phyloP scores from a whole-genome alignment of 2,113 vertebrate species.

The Girardinichthys multiradiatus region DNA sequence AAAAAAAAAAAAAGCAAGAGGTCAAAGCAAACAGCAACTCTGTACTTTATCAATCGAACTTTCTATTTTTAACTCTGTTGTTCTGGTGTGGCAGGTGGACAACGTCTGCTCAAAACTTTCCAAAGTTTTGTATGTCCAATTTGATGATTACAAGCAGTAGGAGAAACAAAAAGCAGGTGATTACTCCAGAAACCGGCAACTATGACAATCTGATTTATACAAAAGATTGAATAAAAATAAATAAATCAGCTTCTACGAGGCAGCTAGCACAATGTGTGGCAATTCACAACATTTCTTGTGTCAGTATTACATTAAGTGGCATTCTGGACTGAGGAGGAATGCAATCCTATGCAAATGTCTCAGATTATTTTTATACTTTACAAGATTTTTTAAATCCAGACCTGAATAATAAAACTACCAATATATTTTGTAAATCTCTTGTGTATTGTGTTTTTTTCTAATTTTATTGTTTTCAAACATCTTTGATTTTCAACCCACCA shows the following conservation, averaged over 20 bases:
- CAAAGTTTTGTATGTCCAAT: not conserved
- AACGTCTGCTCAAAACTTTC: not conserved
- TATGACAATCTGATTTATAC: not conserved
- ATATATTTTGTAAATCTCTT: not conserved
- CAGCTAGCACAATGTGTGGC: not conserved
- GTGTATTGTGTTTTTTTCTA: too few relatives aligned
- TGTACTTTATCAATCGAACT: constrained; percentile 2
- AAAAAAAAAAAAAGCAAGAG: not conserved
- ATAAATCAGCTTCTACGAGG: not conserved
- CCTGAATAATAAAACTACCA: too few relatives aligned
- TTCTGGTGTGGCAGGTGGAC: not conserved
- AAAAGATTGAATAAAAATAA: too few relatives aligned
- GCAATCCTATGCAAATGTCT: not conserved
- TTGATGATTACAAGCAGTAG: too few relatives aligned
- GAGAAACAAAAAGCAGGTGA: not conserved
- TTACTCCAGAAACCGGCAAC: not conserved
- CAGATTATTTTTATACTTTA: not conserved
- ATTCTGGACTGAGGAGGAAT: too few relatives aligned
- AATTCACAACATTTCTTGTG: too few relatives aligned
- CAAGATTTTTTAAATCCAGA: too few relatives aligned
- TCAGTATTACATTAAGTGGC: too few relatives aligned
- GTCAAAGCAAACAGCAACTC: not conserved
- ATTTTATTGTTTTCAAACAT: not conserved
- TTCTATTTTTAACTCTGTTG: not conserved
- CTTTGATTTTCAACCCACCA: not conserved